A percentile compares a stretch with the other conserved stretches of the same genome.
phyloP scores from a whole-genome alignment of 1,140 invertebrate species.

The Sycobia sp. region DNA sequence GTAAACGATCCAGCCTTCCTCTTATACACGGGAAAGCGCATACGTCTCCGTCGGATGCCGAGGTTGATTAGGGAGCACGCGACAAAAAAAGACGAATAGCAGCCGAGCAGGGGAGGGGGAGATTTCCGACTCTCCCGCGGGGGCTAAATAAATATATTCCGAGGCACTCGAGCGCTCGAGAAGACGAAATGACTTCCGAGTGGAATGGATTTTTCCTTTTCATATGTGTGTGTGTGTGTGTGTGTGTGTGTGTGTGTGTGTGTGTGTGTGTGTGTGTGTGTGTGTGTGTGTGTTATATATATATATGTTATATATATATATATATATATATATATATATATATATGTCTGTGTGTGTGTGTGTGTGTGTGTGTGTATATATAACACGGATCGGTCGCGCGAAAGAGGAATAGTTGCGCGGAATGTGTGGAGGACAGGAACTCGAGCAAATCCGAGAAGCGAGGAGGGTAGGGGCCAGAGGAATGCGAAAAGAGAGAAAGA shows the following conservation, averaged over 20 bases:
- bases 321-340: no score
- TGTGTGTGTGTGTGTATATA: no score
- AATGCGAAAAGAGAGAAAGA: background rate
- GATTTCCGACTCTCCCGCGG: no score
- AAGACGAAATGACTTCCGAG: conserved; percentile 10
- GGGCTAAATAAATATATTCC: conserved; percentile 1
- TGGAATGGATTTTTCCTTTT: conserved; percentile 21
- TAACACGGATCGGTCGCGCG: background rate
- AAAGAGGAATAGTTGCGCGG: background rate
- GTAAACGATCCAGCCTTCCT: no score
- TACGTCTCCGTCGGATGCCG: background rate
- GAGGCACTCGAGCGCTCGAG: background rate
- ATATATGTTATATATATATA: no score
- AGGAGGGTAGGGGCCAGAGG: background rate
- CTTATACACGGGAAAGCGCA: no score
- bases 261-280: no score
- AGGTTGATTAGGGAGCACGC: background rate
- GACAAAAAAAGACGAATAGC: no score
- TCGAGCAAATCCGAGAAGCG: background rate
- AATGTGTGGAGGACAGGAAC: background rate
- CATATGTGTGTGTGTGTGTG: no score
- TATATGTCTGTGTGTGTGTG: no score
- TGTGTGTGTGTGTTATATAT: no score
- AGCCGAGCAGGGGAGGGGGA: background rate
- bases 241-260: no score